Base-by-base conservation (phyloP, 1,140 invertebrate genomes). In the Vanessa tameamea region DNA sequence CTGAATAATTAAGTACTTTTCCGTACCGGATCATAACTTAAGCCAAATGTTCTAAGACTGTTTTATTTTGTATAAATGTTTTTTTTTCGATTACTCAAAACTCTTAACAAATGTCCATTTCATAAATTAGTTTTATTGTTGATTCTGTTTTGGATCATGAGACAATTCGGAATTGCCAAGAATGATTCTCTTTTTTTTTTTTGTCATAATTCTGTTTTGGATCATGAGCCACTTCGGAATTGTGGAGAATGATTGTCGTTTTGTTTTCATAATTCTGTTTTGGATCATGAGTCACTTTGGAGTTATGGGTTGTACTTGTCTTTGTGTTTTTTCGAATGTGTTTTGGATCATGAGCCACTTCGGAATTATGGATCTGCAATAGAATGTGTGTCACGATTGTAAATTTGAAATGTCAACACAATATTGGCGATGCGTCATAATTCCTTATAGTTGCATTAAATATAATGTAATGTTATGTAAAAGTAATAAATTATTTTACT, bases 21-120 rank as follows among this genome's bases (percentile, higher is more conserved):
- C 57, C 14, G 20, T 59, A 59, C 57, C 14, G 57, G 57, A 61
- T 61, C 57, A 61, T 37, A 61, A 43, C 0, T n/a, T 3, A 61
- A 61, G 57, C 57, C 57, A 61, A 61, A 61, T 61, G 15, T 37
- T 37, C 57, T n/a, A 37, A 61, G 57, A 61, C 57, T 61, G 57
- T 61, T 61, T 59, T 23, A 26, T 57, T 57, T 57, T 57, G 26
- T 31, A 31, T 31, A 31, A 3, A n/a, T 51, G 7, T 43, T 43
- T 43, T 43, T 43, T 31, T 31, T 31, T 31, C 0, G 6, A 31
- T 4, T 31, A 31, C 26, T 20, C 20, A 20, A 20, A 20, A 31
- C 3, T 31, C 26, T 31, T 31, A 31, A 31, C 26, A 31, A 31
- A 31, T 31, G 6, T 31, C 26, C 26, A 31, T 31, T 31, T 31